Evolutionary conservation across 2,888 invertebrate species (phyloP), one percentile per base, ranked within the genome.

Genomic region (Machimus rusticus): DNA sequence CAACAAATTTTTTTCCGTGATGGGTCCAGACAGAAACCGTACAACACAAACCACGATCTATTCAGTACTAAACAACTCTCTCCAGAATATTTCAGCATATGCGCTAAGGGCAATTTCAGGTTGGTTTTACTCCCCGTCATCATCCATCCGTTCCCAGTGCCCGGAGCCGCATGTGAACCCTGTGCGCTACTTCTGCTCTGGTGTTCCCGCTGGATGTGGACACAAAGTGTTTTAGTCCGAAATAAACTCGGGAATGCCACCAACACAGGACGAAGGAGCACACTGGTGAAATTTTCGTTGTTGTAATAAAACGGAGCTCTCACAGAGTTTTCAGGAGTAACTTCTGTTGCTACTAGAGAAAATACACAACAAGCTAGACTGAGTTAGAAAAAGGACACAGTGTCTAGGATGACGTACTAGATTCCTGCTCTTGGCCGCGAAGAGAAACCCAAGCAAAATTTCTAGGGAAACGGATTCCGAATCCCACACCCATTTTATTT

Each of bases 41-140:
- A 87, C 88, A 86, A 88, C 88, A 88, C 88, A 88, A 87, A 84
- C 88, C 87, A 88, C 87, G 88, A 86, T 85, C 88, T 87, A 87
- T 86, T 87, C 88, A 86, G 88, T 88, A 88, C 88, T 88, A 88
- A 88, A 87, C 66, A 87, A 78, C 66, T 87, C 86, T 88, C 88
- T 87, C 88, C 88, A 88, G 86, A 87, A 88, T 88, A 87, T 88
- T 88, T 88, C 88, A 88, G 88, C 88, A 87, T 87, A 87, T 88
- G 88, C 88, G 88, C 88, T 87, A 66, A 79, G 87, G 87, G 85
- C 88, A 55, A 87, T 78, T 82, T 39, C 57, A 85, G 74, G 23
- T 34, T 74, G 19, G 28, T 66, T 85, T 85, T 85, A 85, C 85
- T 74, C 66, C 66, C 66, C 66, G 66, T 66, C 66, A 66, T 28